These are phyloP conservation scores for Istiophorus platypterus DNA, from an alignment of 2,113 vertebrate genomes.

Conservation along the genomic window DNA sequence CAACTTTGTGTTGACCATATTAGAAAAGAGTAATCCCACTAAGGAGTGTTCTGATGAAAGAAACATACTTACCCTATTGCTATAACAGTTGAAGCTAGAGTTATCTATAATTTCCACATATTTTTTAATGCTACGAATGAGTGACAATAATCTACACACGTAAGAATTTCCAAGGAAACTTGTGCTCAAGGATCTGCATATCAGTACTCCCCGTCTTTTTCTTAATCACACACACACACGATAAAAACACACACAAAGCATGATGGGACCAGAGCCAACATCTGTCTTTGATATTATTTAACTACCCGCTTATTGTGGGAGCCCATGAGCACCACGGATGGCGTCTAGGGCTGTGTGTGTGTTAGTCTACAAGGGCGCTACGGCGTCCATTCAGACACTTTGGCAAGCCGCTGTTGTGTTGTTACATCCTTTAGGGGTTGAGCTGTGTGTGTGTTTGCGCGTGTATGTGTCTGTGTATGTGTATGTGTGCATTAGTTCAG, in stretches of 20 bases:
- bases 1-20: neutral
- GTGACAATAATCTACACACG: constrained; percentile 23
- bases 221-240: constrained; percentile 54
- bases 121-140: constrained; percentile 33
- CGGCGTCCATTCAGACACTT: constrained; percentile 70
- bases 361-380: constrained; percentile 63
- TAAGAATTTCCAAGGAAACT: constrained; percentile 39
- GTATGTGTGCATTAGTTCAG: constrained; percentile 30
- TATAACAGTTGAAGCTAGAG: neutral
- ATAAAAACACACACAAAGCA: constrained; percentile 66
- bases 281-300: constrained; percentile 85
- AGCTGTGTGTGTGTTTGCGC: constrained; percentile 18
- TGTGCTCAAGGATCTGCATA: constrained; percentile 55
- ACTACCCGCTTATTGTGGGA: constrained; percentile 82
- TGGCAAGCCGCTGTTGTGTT: constrained; percentile 66
- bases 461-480: constrained; percentile 41
- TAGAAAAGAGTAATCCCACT: neutral
- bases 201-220: constrained; percentile 35
- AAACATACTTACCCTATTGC: too few relatives aligned
- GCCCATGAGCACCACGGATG: constrained; percentile 78
- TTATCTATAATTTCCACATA: constrained; percentile 1
- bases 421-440: constrained; percentile 66
- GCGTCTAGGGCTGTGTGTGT: constrained; percentile 71
- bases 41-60: too few relatives aligned
- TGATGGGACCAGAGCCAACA: constrained; percentile 79